Conservation (phyloP, 2,888 invertebrate genomes). For the Rhyacophila evoluta region DNA sequence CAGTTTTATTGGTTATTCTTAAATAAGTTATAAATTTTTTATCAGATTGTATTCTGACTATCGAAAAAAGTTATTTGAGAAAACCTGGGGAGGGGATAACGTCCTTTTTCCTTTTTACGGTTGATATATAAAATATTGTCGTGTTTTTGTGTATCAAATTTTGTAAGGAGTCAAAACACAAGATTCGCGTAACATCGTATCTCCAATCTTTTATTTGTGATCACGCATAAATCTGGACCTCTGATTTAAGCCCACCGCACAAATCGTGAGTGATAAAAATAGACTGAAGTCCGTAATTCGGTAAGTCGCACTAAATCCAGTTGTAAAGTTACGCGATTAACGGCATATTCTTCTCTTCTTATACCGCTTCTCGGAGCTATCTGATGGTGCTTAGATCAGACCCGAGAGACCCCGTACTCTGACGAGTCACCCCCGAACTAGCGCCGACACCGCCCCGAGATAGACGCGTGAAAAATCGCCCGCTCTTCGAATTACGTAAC, state of each 20-base stretch:
- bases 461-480: constrained; percentile 5
- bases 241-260: not conserved
- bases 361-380: not conserved
- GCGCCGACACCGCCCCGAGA: not conserved
- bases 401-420: constrained; percentile 3
- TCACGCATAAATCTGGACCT: too few species aligned
- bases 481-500: constrained; percentile 17
- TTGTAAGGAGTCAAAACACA: too few species aligned
- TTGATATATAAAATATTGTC: too few species aligned
- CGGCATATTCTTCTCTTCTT: not conserved
- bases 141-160: too few species aligned
- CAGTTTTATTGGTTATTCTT: too few species aligned
- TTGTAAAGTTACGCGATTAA: not conserved
- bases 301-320: constrained; percentile 3
- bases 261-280: not conserved
- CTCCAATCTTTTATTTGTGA: too few species aligned
- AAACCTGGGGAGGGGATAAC: too few species aligned
- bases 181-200: too few species aligned
- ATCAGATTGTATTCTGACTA: too few species aligned
- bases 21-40: too few species aligned
- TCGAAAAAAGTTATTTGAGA: too few species aligned
- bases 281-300: not conserved
- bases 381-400: not conserved
- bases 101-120: too few species aligned
- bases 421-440: not conserved